These are phyloP conservation scores for Amniataba percoides DNA, from an alignment of 2,797 vertebrate species.

Conservation along the genomic window DNA sequence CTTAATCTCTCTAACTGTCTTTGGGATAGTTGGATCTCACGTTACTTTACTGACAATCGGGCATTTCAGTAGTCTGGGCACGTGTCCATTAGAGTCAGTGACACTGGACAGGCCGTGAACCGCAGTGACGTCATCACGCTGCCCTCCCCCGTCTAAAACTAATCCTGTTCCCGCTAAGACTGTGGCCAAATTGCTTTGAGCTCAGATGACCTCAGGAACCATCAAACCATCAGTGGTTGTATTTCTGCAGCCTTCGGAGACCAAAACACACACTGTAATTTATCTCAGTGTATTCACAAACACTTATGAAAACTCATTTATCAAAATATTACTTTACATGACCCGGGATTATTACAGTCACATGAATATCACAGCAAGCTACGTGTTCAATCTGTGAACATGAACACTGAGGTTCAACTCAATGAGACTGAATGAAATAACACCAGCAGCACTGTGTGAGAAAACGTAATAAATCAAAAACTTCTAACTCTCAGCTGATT, in stretches of 20 bases:
- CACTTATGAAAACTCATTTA: neutral
- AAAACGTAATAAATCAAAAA: too few species aligned
- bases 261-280: neutral
- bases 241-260: neutral
- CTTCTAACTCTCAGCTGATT: too few species aligned
- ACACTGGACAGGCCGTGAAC: neutral
- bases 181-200: slow-evolving; percentile 62
- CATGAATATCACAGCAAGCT: neutral
- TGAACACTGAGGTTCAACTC: neutral
- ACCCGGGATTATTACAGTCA: neutral
- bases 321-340: neutral
- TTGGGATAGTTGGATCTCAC: neutral
- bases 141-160: slow-evolving; percentile 15
- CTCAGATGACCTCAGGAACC: slow-evolving; percentile 38
- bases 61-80: neutral
- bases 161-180: slow-evolving; percentile 62
- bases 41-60: neutral
- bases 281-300: neutral
- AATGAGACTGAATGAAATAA: neutral
- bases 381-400: neutral
- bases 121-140: neutral
- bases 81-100: slow-evolving; percentile 6
- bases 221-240: neutral
- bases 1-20: neutral
- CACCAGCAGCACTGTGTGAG: neutral